Base-by-base conservation (phyloP, 2,113 vertebrate genomes). In the Saccopteryx bilineata region DNA sequence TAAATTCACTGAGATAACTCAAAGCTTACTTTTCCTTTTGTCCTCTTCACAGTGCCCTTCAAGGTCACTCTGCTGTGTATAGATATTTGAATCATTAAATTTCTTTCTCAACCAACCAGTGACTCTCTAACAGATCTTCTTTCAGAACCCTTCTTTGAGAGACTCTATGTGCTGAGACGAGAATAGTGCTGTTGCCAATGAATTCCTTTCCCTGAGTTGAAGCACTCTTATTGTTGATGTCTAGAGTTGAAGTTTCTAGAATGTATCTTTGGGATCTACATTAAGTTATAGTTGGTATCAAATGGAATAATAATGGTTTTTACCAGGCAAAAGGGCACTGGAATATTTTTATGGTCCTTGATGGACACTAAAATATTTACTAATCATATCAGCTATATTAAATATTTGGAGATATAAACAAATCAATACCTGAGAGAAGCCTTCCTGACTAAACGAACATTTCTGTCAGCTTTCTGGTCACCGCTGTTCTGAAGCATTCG, bases 181-280 rank as follows among this genome's bases (percentile, higher is more conserved):
- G 33, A 87, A 71, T 33, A 78, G 21, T 54, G 1, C 65, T 48
- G 13, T 31, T 94, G 33, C 69, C 63, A 50, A 69, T 46, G 61
- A 61, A 81, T 83, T 69, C 71, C 9, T 5, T 65, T 63, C 24
- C 50, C 18, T 21, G 5, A 65, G 7, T 83, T 39, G 63, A 28
- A 72, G n/a, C 14, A 88, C 17, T 91, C n/a, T 63, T 54, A 60
- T n/a, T 54, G 58, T 56, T 87, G 63, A 63, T 65, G 33, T 33
- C 75, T 91, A 33, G 18, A 82, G 28, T 69, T 54, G 71, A 15
- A 24, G 18, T 75, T 96, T 92, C 72, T 68, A 85, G 60, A 81
- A 90, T 90, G 61, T 75, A 66, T n/a, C 50, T 39, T 76, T 75
- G 52, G 11, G 15, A 28, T 61, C 5, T 54, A 21, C 60, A 52